A percentile compares a stretch with the other conserved stretches of the same genome.
Conservation (phyloP, 2,888 invertebrate genomes). For the Heliconius ethilla region DNA sequence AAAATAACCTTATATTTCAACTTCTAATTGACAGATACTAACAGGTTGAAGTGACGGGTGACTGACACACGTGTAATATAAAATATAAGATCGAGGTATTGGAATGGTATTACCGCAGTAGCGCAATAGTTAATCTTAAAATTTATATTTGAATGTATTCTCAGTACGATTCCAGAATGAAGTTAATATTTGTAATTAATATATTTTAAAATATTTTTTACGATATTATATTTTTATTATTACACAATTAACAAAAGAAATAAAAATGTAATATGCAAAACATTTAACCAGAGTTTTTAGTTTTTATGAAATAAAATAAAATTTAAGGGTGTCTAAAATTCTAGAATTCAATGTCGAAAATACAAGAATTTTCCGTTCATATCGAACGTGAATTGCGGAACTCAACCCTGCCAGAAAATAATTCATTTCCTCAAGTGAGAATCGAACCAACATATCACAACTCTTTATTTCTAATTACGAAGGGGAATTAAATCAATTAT, state of each 20-base stretch:
- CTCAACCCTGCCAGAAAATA: not conserved
- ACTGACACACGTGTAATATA: slow-evolving; percentile 1
- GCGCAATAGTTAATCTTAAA: not conserved
- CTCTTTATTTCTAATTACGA: not conserved
- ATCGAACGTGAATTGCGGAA: too few species aligned
- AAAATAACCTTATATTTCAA: slow-evolving; percentile 11
- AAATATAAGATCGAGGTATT: slow-evolving; percentile 6
- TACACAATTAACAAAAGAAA: too few species aligned
- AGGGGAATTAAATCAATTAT: slow-evolving; percentile 3
- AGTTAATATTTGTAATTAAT: too few species aligned
- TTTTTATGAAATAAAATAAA: too few species aligned
- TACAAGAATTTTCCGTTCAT: too few species aligned
- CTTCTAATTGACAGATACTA: slow-evolving; percentile 21
- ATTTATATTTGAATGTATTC: not conserved
- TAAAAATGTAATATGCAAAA: too few species aligned
- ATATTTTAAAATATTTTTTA: too few species aligned
- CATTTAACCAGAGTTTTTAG: too few species aligned
- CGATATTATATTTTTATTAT: too few species aligned
- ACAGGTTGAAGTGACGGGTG: slow-evolving; percentile 8
- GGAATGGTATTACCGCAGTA: not conserved
- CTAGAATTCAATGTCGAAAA: too few species aligned
- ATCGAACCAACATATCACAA: not conserved
- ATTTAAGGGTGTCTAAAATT: too few species aligned
- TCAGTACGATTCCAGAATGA: not conserved
- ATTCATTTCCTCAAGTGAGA: not conserved